Conservation (phyloP, 2,113 vertebrate genomes). For the Formicarius rufipectus region DNA sequence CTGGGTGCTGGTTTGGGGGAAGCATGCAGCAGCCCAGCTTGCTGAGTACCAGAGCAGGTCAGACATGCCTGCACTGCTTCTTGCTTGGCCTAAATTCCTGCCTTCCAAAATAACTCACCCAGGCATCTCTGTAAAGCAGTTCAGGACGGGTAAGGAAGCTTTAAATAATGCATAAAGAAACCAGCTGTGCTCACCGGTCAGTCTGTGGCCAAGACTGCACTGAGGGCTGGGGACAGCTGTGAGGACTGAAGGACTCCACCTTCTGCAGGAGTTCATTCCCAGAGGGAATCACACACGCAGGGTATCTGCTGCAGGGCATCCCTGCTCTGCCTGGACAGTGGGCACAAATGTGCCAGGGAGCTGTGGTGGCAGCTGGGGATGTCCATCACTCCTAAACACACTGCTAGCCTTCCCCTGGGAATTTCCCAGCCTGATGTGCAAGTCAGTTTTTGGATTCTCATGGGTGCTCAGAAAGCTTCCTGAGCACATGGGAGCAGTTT, state of each 20-base stretch:
- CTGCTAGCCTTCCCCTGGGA: neutral
- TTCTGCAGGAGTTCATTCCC: neutral
- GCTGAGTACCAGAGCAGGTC: neutral
- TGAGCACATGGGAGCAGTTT: neutral
- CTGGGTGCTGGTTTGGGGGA: neutral
- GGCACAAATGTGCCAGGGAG: neutral
- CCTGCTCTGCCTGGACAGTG: neutral
- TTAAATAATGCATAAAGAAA: conserved; percentile 9
- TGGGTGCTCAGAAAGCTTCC: neutral
- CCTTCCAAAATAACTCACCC: neutral
- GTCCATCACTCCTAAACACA: accelerated
- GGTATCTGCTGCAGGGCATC: neutral
- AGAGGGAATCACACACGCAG: neutral
- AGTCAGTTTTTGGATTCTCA: neutral
- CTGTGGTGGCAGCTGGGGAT: neutral
- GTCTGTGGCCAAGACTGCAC: neutral
- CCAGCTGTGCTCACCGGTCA: neutral
- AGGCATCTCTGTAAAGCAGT: neutral
- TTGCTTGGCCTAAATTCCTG: neutral
- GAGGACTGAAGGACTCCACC: neutral
- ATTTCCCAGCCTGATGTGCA: neutral
- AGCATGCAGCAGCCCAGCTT: neutral
- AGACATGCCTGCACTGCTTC: neutral
- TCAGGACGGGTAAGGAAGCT: neutral
- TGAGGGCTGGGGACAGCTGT: neutral